Evolutionary conservation across 1,140 invertebrate genomes (phyloP).

Genomic region (Drosophila tropicalis): DNA sequence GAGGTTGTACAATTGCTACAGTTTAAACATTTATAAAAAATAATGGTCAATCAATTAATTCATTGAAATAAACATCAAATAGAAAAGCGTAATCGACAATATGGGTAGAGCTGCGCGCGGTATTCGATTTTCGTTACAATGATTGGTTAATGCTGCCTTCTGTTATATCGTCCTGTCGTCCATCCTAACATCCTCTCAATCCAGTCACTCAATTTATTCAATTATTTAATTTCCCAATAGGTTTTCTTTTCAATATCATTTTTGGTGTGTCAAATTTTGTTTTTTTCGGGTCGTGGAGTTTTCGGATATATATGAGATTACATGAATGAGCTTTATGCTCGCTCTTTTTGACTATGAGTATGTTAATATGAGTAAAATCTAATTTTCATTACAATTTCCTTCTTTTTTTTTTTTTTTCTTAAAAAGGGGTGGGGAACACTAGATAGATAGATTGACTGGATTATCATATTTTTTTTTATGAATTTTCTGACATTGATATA

Average conservation of each 20-base stretch:
- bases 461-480: conserved; percentile 42
- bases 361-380: conserved; percentile 40
- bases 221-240: conserved; percentile 9
- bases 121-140: conserved; percentile 16
- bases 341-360: conserved; percentile 21
- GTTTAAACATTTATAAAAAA: conserved; percentile 4
- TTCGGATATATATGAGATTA: conserved; percentile 36
- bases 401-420: conserved; percentile 20
- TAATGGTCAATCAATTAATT: no score
- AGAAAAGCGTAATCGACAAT: conserved; percentile 23
- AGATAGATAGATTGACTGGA: conserved; percentile 38
- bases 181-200: conserved; percentile 6
- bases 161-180: neutral
- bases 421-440: conserved; percentile 45
- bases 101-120: conserved; percentile 18
- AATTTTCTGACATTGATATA: conserved; percentile 37
- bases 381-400: conserved; percentile 37
- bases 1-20: conserved; percentile 54
- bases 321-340: conserved; percentile 41
- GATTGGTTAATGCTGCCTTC: conserved; percentile 12
- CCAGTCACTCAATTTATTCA: conserved; percentile 6
- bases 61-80: conserved; percentile 1
- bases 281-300: conserved; percentile 6
- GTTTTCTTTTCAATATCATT: neutral
- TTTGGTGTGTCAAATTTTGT: conserved; percentile 1